Percentiles rank a stretch among this genome's conserved stretches.
Conservation (phyloP, 1,140 invertebrate genomes). For the Aphaenogaster rudis region DNA sequence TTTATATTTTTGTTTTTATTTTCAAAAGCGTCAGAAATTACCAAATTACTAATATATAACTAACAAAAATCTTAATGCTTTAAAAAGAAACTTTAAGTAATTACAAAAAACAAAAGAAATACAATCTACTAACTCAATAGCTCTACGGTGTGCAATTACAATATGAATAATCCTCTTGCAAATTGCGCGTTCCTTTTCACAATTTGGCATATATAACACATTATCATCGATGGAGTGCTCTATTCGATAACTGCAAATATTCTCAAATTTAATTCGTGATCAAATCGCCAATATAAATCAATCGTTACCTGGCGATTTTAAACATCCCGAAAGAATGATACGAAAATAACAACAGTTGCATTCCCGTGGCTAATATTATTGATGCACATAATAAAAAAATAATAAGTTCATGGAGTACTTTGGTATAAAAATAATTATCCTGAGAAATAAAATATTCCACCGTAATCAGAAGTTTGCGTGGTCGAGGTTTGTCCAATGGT, state of each 20-base stretch:
- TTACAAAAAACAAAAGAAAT: background rate
- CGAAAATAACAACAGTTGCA: background rate
- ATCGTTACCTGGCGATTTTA: slow-evolving; percentile 28
- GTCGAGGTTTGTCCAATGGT: slow-evolving; percentile 40
- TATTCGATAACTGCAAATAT: slow-evolving; percentile 40
- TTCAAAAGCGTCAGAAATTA: background rate
- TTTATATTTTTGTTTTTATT: slow-evolving; percentile 8
- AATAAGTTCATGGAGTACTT: background rate
- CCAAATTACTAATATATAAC: background rate
- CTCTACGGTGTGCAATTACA: slow-evolving; percentile 19
- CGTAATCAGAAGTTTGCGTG: background rate
- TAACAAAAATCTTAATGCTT: background rate
- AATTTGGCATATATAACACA: background rate
- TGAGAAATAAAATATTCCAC: slow-evolving; percentile 41
- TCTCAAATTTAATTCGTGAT: background rate
- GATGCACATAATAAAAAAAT: background rate
- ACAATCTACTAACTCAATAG: background rate
- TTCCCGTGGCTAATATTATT: slow-evolving; percentile 10
- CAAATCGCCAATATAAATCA: background rate
- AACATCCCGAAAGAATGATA: slow-evolving; percentile 40
- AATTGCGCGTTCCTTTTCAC: slow-evolving; percentile 15
- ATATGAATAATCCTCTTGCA: background rate
- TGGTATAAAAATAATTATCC: background rate
- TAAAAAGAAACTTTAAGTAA: background rate
- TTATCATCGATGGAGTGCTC: background rate